phyloP scores from a whole-genome alignment of 2,797 vertebrate genomes.

The Anguilla marmorata region DNA sequence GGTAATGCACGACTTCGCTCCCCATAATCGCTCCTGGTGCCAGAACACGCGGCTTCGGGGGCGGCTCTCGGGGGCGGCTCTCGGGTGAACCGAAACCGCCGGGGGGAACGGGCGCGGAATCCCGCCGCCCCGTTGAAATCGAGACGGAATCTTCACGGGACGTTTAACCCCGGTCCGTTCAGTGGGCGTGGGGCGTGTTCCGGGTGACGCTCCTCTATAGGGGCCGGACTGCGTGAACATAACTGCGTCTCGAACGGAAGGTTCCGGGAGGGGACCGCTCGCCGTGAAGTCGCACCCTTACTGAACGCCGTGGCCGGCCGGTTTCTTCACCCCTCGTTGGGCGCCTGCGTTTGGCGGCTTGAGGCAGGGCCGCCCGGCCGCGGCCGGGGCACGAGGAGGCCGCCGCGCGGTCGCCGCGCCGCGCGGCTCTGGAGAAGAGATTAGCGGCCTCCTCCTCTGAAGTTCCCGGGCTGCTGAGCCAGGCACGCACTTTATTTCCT shows the following conservation, averaged over 20 bases:
- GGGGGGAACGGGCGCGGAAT: constrained; percentile 36
- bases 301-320: constrained; percentile 33
- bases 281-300: constrained; percentile 40
- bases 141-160: constrained; percentile 5
- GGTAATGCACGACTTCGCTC: background rate
- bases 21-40: background rate
- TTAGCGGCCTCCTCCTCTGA: constrained; percentile 49
- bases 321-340: constrained; percentile 8
- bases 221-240: constrained; percentile 43
- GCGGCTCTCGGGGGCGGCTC: too few relatives aligned
- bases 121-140: constrained; percentile 46
- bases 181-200: constrained; percentile 52
- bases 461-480: constrained; percentile 51
- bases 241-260: constrained; percentile 63
- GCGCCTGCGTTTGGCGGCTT: background rate
- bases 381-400: background rate
- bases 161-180: constrained; percentile 46
- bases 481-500: constrained; percentile 65
- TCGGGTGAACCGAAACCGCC: background rate
- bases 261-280: constrained; percentile 56
- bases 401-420: constrained; percentile 27
- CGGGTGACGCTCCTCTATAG: constrained; percentile 52
- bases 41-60: background rate
- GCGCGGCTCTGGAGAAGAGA: constrained; percentile 57
- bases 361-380: background rate